phyloP scores from a whole-genome alignment of 2,888 invertebrate genomes.

The Cataglyphis rosenhaueri region DNA sequence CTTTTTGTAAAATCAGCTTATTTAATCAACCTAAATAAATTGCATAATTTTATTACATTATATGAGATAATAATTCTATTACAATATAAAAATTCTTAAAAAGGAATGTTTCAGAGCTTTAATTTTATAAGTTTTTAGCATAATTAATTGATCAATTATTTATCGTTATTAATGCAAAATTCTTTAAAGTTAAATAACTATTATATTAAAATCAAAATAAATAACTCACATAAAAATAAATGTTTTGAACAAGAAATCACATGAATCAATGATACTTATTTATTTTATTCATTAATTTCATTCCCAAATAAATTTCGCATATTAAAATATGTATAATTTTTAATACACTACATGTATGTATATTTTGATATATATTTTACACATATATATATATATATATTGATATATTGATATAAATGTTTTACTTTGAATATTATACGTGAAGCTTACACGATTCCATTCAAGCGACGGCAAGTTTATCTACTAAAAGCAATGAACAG shows the following conservation, averaged over 20 bases:
- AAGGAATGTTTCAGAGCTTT: background rate
- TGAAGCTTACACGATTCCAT: background rate
- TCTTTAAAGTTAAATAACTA: background rate
- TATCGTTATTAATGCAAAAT: background rate
- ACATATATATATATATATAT: background rate
- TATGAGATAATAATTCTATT: background rate
- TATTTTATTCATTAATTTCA: background rate
- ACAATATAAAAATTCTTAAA: background rate
- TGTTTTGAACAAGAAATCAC: background rate
- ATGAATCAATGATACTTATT: background rate
- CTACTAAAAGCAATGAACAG: background rate
- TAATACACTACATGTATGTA: background rate
- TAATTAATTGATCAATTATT: slow-evolving; percentile 10
- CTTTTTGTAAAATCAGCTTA: background rate
- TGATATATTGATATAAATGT: background rate
- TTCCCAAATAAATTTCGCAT: background rate
- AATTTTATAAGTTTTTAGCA: background rate
- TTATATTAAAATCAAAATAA: background rate
- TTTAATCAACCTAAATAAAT: background rate
- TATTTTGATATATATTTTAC: background rate
- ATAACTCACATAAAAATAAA: background rate
- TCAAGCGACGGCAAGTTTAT: slow-evolving; percentile 27
- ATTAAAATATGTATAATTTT: slow-evolving; percentile 2
- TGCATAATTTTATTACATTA: background rate
- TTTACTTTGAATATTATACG: background rate